Evolutionary conservation across 2,113 vertebrate species (phyloP), one percentile per base, ranked within the genome.

Genomic region (Aythya baeri): DNA sequence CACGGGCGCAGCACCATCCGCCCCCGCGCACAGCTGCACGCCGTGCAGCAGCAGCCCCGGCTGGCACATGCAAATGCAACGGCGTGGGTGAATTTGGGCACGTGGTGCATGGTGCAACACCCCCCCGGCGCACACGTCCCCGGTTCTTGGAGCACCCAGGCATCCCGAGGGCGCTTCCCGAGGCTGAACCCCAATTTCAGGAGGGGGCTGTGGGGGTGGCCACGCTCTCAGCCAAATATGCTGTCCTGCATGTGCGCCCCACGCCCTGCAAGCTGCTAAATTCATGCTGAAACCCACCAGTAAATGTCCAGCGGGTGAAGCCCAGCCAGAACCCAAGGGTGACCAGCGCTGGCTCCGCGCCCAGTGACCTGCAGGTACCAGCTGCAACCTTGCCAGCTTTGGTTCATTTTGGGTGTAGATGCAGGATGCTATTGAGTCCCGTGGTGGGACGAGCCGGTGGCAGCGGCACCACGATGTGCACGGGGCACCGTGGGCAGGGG

Each of bases 41-140:
- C 26, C 0, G 0, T 11, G 90, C 83, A 34, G 20, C 34, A 59
- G 6, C 29, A 4, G 59, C 72, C 43, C 43, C 0, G 10, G 4
- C 65, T 52, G 89, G 89, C 74, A 58, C 85, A 67, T 14, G 71
- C 61, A 74, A 87, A 89, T 50, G 11, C 49, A 14, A n/a, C 17
- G 2, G 9, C 2, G 13, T 9, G 17, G 20, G 4, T 20, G 29
- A 21, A 0, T 32, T 52, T 7, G 79, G 70, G 7, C 41, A 7
- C 0, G 2, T 0, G 7, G 41, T 7, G 36, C 50, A 7, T 1
- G 17, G 46, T 1, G 7, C 61, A 13, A 55, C 20, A n/a, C 5
- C 7, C 34, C 29, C 29, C 31, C 1, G 1, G 36, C 0, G 1
- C 55, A 1, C 43, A 2, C 0, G 11, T 0, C 0, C 1, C 43